These are phyloP conservation scores for Cactoblastis cactorum DNA, from an alignment of 2,888 invertebrate species.

Conservation along the genomic window DNA sequence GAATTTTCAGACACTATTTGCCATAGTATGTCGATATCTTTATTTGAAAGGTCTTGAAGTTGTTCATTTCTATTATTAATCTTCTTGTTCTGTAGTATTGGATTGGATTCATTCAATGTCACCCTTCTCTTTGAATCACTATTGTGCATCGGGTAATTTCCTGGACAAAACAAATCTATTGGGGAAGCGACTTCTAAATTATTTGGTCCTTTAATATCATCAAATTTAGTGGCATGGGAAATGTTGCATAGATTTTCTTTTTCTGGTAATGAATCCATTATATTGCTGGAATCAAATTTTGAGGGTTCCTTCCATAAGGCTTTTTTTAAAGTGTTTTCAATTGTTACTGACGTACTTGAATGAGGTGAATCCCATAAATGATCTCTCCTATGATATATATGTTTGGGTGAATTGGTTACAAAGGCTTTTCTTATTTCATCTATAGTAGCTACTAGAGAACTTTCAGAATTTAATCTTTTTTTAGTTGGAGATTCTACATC, in stretches of 20 bases:
- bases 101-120: conserved; percentile 38
- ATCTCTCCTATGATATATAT: conserved; percentile 76
- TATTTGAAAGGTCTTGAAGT: conserved; percentile 58
- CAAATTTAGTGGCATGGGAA: conserved; percentile 47
- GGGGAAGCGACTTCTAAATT: conserved; percentile 29
- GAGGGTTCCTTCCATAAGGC: conserved; percentile 73
- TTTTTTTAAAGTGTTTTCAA: conserved; percentile 56
- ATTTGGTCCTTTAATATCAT: conserved; percentile 39
- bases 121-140: conserved; percentile 48
- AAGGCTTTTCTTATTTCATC: conserved; percentile 81
- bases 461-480: conserved; percentile 72
- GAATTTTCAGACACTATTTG: conserved; percentile 67
- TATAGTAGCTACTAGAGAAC: conserved; percentile 81
- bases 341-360: conserved; percentile 48
- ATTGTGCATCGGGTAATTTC: conserved; percentile 32
- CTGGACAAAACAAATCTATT: conserved; percentile 27
- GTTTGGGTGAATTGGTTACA: conserved; percentile 77
- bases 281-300: conserved; percentile 64
- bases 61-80: conserved; percentile 46
- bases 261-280: conserved; percentile 62
- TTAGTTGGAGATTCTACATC: conserved; percentile 61
- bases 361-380: conserved; percentile 70
- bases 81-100: conserved; percentile 47
- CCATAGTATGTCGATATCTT: conserved; percentile 67
- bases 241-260: conserved; percentile 57